These are phyloP conservation scores for Bombylius major DNA, from an alignment of 2,888 invertebrate genomes.

Conservation along the genomic window DNA sequence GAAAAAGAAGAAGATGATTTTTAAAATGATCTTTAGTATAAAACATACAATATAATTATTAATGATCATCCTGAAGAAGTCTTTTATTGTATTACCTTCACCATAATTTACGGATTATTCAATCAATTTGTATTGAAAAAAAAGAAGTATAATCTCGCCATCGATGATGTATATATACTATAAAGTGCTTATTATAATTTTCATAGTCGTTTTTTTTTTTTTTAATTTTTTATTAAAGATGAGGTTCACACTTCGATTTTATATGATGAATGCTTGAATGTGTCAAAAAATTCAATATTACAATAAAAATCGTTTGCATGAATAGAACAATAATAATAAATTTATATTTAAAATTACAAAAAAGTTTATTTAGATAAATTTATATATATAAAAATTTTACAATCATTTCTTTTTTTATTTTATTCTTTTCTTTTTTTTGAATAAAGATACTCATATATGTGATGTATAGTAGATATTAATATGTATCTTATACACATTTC, in stretches of 20 bases:
- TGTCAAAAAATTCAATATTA: neutral
- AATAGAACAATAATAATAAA: neutral
- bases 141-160: neutral
- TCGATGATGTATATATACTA: too few relatives aligned
- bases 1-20: too few relatives aligned
- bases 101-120: conserved; percentile 13
- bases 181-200: too few relatives aligned
- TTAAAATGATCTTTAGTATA: neutral
- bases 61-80: conserved; percentile 15
- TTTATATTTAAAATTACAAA: neutral
- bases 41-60: conserved; percentile 4
- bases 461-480: too few relatives aligned
- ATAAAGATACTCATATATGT: neutral
- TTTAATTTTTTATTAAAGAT: too few relatives aligned
- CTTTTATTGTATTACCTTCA: conserved; percentile 6
- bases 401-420: neutral
- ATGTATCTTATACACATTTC: too few relatives aligned
- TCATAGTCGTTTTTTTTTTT: too few relatives aligned
- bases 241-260: too few relatives aligned
- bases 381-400: conserved; percentile 7
- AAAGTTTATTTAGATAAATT: conserved; percentile 11
- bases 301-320: neutral
- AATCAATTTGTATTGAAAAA: conserved; percentile 12
- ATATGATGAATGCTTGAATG: neutral
- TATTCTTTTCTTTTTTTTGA: too few relatives aligned